Conservation (phyloP, 2,797 vertebrate species). For the Hippoglossus hippoglossus region DNA sequence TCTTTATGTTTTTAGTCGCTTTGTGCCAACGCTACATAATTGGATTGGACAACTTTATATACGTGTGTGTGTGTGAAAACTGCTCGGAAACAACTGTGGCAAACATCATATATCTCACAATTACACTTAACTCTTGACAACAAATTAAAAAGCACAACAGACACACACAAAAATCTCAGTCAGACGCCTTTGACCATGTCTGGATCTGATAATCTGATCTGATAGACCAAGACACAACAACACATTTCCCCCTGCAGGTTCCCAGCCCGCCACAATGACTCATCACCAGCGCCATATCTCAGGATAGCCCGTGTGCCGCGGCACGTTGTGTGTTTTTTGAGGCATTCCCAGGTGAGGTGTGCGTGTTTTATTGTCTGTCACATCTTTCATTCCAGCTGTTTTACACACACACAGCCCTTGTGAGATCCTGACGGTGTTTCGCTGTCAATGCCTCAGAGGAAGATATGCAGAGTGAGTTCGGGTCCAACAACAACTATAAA, state of each 20-base stretch:
- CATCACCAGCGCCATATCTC: slow-evolving; percentile 34
- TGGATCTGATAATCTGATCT: slow-evolving; percentile 51
- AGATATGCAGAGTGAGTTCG: slow-evolving; percentile 29
- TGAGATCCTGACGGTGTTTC: slow-evolving; percentile 21
- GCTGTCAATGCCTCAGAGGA: slow-evolving; percentile 50
- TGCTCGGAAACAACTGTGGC: too few relatives aligned
- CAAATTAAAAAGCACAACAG: slow-evolving; percentile 26
- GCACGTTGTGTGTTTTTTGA: slow-evolving; percentile 25
- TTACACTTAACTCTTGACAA: background rate
- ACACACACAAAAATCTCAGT: background rate
- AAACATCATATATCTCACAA: too few relatives aligned
- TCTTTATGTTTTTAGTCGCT: too few relatives aligned
- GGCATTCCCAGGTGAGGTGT: slow-evolving; percentile 72
- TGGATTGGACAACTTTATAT: background rate
- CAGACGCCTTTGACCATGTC: slow-evolving; percentile 36
- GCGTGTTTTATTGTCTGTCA: slow-evolving; percentile 52
- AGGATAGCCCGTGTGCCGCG: slow-evolving; percentile 9
- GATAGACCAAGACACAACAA: slow-evolving; percentile 52
- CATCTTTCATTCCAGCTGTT: slow-evolving; percentile 57
- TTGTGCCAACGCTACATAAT: too few relatives aligned
- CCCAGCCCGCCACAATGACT: slow-evolving; percentile 50
- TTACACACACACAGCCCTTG: slow-evolving; percentile 22
- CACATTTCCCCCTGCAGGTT: slow-evolving; percentile 51
- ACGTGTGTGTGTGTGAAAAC: too few relatives aligned
- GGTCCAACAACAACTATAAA: slow-evolving; percentile 52